Evolutionary conservation across 1,140 invertebrate species (phyloP), one percentile per base, ranked within the genome.

Genomic region (Danaus melanippus): DNA sequence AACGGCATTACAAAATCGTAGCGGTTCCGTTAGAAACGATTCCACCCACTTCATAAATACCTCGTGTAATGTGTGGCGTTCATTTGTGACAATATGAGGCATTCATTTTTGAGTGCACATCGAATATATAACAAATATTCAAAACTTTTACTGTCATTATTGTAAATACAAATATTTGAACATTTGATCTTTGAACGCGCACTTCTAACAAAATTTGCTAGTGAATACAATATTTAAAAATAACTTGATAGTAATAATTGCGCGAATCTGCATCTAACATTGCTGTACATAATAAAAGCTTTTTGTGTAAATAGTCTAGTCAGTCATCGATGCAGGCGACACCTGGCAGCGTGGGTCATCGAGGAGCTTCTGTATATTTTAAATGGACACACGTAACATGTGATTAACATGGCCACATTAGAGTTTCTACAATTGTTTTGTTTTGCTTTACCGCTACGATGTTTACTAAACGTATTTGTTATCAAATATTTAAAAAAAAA

Each of bases 361-460:
- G 50, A 55, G 60, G 56, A 66, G 59, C 67, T 58, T 57, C 58
- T 58, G 51, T 69, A 64, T 55, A 72, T 60, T 62, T 3, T 15
- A 15, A 15, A 15, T 58, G 67, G 61, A 56, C 43, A 70, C 72
- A 81, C 76, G 78, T 81, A 77, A 82, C 76, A 81, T 84, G 80
- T 86, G 74, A 84, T 86, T 86, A 84, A 85, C 82, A 84, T 70
- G 70, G 74, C 15, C 42, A 81, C 76, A 81, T 68, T 63, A 81
- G 61, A 74, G 71, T 76, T 70, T 73, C 67, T 67, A 76, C 69
- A 71, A 72, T 66, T 80, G 76, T 81, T 84, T 85, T 81, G 78
- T 80, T 85, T 85, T 81, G 79, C 79, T 85, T 83, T 82, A 84
- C 82, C 82, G 79, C 82, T 85, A 83, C 82, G 82, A 85, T 82